These are phyloP conservation scores for Chloropsis cyanopogon DNA, from an alignment of 2,113 vertebrate genomes.

Conservation along the genomic window DNA sequence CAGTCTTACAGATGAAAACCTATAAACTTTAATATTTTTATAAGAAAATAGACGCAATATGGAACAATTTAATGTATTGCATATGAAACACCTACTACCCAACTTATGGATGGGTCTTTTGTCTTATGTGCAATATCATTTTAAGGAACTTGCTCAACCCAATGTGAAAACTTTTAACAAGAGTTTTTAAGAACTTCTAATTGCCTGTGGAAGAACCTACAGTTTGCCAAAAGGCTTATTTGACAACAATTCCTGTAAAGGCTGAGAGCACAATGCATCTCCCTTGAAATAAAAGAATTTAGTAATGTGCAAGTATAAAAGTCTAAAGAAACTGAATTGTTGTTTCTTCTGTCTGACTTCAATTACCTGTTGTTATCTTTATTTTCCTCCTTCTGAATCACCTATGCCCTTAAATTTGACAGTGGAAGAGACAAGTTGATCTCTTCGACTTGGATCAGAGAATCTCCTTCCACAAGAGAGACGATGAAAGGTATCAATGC, in stretches of 20 bases:
- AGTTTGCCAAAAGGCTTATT: neutral
- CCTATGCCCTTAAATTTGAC: neutral
- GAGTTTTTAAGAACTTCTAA: neutral
- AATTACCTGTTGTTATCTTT: neutral
- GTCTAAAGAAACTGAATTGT: neutral
- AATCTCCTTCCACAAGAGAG: neutral
- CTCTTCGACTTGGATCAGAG: neutral
- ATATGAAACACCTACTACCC: neutral
- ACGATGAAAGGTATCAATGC: neutral
- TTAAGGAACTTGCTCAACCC: neutral
- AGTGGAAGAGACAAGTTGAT: neutral
- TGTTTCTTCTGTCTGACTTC: neutral
- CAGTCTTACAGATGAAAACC: neutral
- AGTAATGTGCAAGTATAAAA: neutral
- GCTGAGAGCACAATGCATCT: neutral
- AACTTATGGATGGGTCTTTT: rapidly evolving
- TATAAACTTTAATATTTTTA: neutral
- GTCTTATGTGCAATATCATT: neutral
- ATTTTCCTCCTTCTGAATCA: neutral
- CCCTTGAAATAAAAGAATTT: neutral
- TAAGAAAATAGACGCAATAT: neutral
- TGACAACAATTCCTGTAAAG: neutral
- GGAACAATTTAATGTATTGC: neutral
- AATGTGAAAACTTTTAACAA: neutral
- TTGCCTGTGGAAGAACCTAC: neutral